Evolutionary conservation across 2,888 invertebrate genomes (phyloP).

Genomic region (Oscheius myriophilus): DNA sequence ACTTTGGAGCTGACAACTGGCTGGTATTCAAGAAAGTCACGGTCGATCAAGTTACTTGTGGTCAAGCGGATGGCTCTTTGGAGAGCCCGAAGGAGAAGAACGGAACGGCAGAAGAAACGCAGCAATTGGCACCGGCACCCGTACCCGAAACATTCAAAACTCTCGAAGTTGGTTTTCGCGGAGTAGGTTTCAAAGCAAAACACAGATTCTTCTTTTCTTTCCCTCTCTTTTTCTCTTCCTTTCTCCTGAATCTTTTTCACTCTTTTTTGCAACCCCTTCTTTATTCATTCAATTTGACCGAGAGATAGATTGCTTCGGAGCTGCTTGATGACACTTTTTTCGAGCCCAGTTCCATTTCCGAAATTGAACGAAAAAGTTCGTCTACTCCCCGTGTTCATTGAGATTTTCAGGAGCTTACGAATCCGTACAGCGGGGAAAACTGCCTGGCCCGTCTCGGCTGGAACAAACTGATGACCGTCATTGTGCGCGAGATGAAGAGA

Average conservation of each 20-base stretch:
- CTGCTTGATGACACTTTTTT: no score
- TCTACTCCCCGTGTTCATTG: neutral
- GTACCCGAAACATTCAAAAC: no score
- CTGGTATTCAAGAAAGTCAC: constrained; percentile 65
- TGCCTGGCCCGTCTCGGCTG: constrained; percentile 59
- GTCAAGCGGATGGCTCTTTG: constrained; percentile 32
- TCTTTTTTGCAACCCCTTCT: no score
- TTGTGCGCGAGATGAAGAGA: constrained; percentile 65
- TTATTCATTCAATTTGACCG: no score
- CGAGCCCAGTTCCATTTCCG: no score
- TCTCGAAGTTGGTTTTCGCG: no score
- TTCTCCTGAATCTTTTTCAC: no score
- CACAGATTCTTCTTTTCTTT: no score
- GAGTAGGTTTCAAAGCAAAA: no score
- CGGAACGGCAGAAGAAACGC: constrained; percentile 2
- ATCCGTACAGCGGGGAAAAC: constrained; percentile 54
- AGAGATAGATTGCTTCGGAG: no score
- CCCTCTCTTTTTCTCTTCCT: no score
- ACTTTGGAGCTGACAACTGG: constrained; percentile 66
- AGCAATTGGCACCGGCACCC: constrained; percentile 14
- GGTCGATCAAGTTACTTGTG: constrained; percentile 59
- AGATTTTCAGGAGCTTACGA: constrained; percentile 35
- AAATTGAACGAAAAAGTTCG: no score
- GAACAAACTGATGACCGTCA: constrained; percentile 66
- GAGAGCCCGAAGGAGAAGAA: constrained; percentile 32